Base-by-base conservation (phyloP, 2,113 vertebrate species). In the Apteryx mantelli region DNA sequence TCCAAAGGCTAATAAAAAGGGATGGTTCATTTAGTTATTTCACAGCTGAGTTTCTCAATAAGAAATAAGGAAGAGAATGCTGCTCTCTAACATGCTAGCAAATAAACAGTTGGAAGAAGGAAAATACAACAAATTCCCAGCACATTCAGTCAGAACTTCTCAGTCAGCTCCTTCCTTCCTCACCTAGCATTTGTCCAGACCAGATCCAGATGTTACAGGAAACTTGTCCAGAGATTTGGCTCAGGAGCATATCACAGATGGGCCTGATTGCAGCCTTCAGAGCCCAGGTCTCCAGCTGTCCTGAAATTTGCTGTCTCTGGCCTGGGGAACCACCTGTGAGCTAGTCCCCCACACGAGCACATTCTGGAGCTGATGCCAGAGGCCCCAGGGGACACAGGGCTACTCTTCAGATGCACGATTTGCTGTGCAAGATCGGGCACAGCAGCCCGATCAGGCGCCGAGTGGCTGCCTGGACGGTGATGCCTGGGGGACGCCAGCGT, bases 1-100 rank as follows among this genome's bases (percentile, higher is more conserved):
- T 92, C 97, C 96, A 97, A 95, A 95, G 82, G 94, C 93, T 97
- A 97, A 97, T 97, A 96, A 96, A 96, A 96, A 89, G 89, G 73
- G 87, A 96, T 1, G 95, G 96, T 96, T 97, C 93, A 95, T 93
- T 97, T 96, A 95, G 88, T 89, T 96, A 90, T 94, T 96, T 97
- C 94, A 96, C 93, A 97, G 97, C 88, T 96, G 88, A 97, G 95
- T 84, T 95, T 97, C 95, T 95, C 87, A 94, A 55, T 95, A 97
- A 93, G 93, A 94, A 85, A 88, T 26, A 61, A 96, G 91, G 91
- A 97, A 91, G 88, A 56, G 68, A 89, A 60, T 2, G 2, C 82
- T 86, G 60, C 87, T 96, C 46, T 93, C 89, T 83, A 86, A 68
- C 80, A 75, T 19, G 73, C 82, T 86, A 82, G 87, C 91, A 96